These are phyloP conservation scores for Chaetura pelagica DNA, from an alignment of 2,113 vertebrate species.

Conservation along the genomic window DNA sequence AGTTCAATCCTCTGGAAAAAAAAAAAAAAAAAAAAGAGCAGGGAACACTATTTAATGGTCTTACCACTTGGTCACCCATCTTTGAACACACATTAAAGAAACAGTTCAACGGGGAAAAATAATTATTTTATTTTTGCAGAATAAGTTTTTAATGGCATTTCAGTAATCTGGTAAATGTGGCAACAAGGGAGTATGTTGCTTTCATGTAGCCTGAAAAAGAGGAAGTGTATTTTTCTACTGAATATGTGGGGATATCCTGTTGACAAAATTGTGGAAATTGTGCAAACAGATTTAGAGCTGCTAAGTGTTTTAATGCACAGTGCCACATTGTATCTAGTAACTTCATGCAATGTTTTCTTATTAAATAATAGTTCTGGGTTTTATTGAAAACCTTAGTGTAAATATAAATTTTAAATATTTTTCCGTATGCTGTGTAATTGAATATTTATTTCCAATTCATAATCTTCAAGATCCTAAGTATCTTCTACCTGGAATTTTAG, in stretches of 20 bases:
- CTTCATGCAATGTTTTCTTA: not conserved
- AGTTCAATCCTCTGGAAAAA: not conserved
- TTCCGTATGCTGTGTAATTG: not conserved
- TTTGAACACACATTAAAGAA: slow-evolving; percentile 61
- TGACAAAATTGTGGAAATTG: slow-evolving; percentile 36
- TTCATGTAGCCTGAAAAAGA: slow-evolving; percentile 29
- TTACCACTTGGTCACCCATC: slow-evolving; percentile 22
- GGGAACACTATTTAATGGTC: slow-evolving; percentile 9
- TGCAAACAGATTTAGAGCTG: not conserved
- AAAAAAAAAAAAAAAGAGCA: not conserved
- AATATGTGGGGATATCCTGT: not conserved
- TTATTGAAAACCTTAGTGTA: not conserved
- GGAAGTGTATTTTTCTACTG: slow-evolving; percentile 14
- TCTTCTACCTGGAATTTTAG: not conserved
- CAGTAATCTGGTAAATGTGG: slow-evolving; percentile 46
- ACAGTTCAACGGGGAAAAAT: slow-evolving; percentile 10
- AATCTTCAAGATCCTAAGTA: not conserved
- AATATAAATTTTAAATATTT: not conserved
- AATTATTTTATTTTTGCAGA: slow-evolving; percentile 29
- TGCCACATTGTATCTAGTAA: not conserved
- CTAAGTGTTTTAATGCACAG: not conserved
- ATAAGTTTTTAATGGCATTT: slow-evolving; percentile 14
- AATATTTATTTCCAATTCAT: not conserved
- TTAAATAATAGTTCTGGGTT: not conserved
- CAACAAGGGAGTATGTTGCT: slow-evolving; percentile 33